Evolutionary conservation across 2,797 vertebrate genomes (phyloP).

Genomic region (Arrhamphus sclerolepis): DNA sequence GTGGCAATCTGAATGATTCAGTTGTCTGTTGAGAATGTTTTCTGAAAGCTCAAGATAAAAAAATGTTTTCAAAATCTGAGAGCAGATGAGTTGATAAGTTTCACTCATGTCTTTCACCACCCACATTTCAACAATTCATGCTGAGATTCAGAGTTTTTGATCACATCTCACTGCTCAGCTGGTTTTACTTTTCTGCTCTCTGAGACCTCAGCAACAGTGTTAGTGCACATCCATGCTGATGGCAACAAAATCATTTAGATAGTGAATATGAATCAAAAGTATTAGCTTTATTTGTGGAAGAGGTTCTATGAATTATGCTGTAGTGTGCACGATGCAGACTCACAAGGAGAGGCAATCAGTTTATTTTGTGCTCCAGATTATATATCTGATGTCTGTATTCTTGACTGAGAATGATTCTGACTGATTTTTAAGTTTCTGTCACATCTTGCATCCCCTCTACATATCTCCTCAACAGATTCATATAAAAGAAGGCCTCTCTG

Average conservation of each 20-base stretch:
- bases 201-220: constrained; percentile 50
- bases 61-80: constrained; percentile 1
- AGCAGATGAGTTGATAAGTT: constrained; percentile 27
- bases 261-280: constrained; percentile 59
- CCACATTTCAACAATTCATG: constrained; percentile 31
- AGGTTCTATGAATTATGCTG: constrained; percentile 31
- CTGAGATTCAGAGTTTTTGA: constrained; percentile 49
- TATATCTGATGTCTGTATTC: constrained; percentile 63
- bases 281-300: background rate
- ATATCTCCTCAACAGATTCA: constrained; percentile 46
- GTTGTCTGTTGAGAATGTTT: constrained; percentile 8
- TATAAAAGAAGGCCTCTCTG: constrained; percentile 42
- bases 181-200: constrained; percentile 45
- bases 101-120: constrained; percentile 24
- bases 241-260: constrained; percentile 60
- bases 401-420: constrained; percentile 53
- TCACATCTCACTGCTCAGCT: constrained; percentile 37
- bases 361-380: constrained; percentile 47
- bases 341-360: constrained; percentile 41
- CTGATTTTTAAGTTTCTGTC: constrained; percentile 62
- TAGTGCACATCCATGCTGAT: constrained; percentile 40
- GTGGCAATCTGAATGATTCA: constrained; percentile 3
- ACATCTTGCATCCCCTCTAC: constrained; percentile 41
- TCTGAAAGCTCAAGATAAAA: background rate
- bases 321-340: constrained; percentile 48